Percentiles rank a stretch among this genome's conserved stretches.
These are phyloP conservation scores for Furnarius figulus DNA, from an alignment of 2,113 vertebrate species.

Conservation along the genomic window DNA sequence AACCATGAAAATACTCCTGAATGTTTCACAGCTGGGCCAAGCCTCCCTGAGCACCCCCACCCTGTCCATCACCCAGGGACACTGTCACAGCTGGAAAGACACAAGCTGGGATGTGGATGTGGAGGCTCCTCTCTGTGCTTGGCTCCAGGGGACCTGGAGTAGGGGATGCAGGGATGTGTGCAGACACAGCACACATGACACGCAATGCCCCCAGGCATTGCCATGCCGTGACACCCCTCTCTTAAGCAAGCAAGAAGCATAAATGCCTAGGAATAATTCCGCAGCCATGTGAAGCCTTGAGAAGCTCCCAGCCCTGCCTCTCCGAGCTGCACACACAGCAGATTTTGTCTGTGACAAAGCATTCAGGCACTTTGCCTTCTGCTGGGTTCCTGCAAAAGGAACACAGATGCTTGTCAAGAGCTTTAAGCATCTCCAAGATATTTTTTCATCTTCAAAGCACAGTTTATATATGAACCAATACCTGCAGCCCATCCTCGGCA, in stretches of 20 bases:
- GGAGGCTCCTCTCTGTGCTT: background rate
- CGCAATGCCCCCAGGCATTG: background rate
- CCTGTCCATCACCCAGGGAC: rapidly evolving
- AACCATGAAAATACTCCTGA: background rate
- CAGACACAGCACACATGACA: background rate
- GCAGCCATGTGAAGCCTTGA: background rate
- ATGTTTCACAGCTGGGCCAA: background rate
- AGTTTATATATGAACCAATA: background rate
- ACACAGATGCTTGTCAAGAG: background rate
- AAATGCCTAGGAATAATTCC: background rate
- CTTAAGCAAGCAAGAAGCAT: background rate
- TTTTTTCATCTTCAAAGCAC: background rate
- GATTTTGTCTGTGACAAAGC: conserved; percentile 12
- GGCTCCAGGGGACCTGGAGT: background rate
- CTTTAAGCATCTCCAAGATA: background rate
- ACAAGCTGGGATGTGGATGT: background rate
- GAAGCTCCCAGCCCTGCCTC: background rate
- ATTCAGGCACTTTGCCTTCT: background rate
- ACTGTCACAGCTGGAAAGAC: background rate
- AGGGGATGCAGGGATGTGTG: background rate
- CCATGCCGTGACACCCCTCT: background rate
- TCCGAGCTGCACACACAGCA: background rate
- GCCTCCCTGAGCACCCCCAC: background rate
- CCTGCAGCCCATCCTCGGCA: background rate
- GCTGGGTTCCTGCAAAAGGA: background rate